These are phyloP conservation scores for Mustela lutreola DNA, from an alignment of 2,113 vertebrate genomes.

Conservation along the genomic window DNA sequence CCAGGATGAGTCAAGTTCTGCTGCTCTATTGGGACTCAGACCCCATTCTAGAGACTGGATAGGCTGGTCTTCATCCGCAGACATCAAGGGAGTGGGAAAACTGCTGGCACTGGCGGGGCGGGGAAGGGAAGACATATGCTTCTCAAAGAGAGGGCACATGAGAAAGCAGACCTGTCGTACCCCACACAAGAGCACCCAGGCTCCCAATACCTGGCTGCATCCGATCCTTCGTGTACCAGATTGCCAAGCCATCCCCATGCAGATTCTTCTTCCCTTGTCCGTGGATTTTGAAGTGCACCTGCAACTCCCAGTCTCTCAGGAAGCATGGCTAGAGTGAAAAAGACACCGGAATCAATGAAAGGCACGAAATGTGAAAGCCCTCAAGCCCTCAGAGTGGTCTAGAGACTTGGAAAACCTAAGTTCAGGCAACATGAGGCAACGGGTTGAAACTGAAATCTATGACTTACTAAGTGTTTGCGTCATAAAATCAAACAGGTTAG, in stretches of 20 bases:
- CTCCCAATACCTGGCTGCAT: slow-evolving; percentile 92
- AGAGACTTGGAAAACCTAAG: slow-evolving; percentile 23
- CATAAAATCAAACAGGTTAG: slow-evolving; percentile 30
- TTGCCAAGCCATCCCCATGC: slow-evolving; percentile 95
- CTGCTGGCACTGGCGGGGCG: not conserved
- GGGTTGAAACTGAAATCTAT: not conserved
- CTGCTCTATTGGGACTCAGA: slow-evolving; percentile 44
- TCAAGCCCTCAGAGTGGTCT: not conserved
- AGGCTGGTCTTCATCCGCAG: slow-evolving; percentile 2
- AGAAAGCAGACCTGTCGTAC: not conserved
- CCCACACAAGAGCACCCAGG: not conserved
- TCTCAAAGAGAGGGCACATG: not conserved
- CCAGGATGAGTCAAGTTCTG: slow-evolving; percentile 18
- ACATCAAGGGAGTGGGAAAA: slow-evolving; percentile 14
- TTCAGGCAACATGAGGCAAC: not conserved
- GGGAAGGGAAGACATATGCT: no score
- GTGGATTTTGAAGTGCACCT: slow-evolving; percentile 97
- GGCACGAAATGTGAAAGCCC: not conserved
- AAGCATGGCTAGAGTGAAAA: slow-evolving; percentile 91
- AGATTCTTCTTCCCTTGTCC: slow-evolving; percentile 98
- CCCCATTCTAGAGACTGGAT: not conserved
- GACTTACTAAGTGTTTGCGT: not conserved
- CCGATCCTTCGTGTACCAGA: slow-evolving; percentile 98
- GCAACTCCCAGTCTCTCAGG: slow-evolving; percentile 97
- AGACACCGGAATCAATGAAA: not conserved